Evolutionary conservation across 1,140 invertebrate genomes (phyloP).

Genomic region (Dreissena polymorpha): DNA sequence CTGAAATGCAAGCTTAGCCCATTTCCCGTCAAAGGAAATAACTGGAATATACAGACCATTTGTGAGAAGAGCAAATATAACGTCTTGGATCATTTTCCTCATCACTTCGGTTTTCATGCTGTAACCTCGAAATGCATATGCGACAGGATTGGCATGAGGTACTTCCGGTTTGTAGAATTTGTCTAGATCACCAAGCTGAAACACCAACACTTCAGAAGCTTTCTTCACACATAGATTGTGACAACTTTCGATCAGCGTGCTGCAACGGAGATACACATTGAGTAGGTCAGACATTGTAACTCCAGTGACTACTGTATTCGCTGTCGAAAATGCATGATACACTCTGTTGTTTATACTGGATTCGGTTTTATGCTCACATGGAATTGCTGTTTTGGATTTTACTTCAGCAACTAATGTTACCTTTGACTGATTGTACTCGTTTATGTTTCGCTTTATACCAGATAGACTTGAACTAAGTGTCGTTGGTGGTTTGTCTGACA

Average conservation of each 20-base stretch:
- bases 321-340: no score
- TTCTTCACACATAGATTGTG: neutral
- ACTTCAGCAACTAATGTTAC: no score
- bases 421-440: no score
- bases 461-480: no score
- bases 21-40: conserved; percentile 15
- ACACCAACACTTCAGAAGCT: conserved; percentile 4
- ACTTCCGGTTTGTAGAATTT: neutral
- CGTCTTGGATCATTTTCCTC: neutral
- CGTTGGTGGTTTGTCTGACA: no score
- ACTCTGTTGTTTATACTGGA: no score
- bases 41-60: neutral
- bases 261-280: neutral
- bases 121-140: neutral
- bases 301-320: no score
- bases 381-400: no score
- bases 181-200: neutral
- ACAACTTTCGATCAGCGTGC: neutral
- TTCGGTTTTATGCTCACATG: no score
- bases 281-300: no score
- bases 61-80: neutral
- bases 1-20: neutral
- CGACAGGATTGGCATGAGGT: neutral
- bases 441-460: no score
- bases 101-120: neutral